phyloP scores from a whole-genome alignment of 2,797 vertebrate species.

The Clamator glandarius region DNA sequence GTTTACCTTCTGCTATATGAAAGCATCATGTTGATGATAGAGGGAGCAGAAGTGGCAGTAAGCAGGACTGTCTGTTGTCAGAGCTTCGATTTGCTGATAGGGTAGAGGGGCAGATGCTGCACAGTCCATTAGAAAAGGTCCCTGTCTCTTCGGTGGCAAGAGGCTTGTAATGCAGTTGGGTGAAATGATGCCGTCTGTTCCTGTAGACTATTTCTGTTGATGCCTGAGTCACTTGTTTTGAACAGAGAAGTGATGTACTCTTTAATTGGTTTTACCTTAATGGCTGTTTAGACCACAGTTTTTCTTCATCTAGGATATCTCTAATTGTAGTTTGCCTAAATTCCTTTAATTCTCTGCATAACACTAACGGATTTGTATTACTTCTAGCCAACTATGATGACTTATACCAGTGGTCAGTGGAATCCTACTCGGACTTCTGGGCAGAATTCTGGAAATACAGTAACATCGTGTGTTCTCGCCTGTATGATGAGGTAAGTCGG shows the following conservation, averaged over 20 bases:
- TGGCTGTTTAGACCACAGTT: background rate
- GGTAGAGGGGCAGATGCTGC: background rate
- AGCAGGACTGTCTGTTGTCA: background rate
- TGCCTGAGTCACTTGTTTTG: rapidly evolving
- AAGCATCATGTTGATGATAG: background rate
- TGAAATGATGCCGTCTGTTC: background rate
- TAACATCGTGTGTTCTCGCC: slow-evolving; percentile 84
- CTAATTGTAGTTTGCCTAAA: background rate
- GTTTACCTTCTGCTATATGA: background rate
- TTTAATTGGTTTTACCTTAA: background rate
- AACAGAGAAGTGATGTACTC: background rate
- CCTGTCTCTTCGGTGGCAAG: background rate
- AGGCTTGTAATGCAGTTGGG: background rate
- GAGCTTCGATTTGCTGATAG: background rate
- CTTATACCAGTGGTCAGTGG: slow-evolving; percentile 94
- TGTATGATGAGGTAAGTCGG: slow-evolving; percentile 88
- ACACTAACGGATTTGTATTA: background rate
- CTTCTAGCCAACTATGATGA: slow-evolving; percentile 89
- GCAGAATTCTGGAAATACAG: slow-evolving; percentile 92
- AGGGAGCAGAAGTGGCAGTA: background rate
- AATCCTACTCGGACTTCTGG: slow-evolving; percentile 92
- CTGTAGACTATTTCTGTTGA: background rate
- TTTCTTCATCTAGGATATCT: rapidly evolving
- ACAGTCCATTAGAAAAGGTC: background rate
- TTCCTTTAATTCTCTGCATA: background rate